Evolutionary conservation across 2,888 invertebrate species (phyloP), one percentile per base, ranked within the genome.

Genomic region (Pachliopta kotzebuea): DNA sequence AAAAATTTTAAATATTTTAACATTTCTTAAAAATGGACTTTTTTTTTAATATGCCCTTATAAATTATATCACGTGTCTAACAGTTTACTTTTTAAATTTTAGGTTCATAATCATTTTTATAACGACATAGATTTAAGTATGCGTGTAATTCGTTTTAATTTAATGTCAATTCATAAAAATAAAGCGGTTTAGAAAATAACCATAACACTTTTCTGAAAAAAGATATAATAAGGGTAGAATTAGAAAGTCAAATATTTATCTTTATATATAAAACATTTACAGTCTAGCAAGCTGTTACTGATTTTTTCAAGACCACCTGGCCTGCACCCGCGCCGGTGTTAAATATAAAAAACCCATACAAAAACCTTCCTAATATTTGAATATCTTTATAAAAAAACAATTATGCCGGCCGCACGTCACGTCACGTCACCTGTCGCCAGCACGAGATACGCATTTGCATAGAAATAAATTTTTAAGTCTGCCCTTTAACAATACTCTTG

Each of bases 351-450:
- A 86, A 85, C 73, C 72, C 58, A 63, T 71, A 74, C 76, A 86
- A 90, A 82, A 89, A 90, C 83, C 84, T 80, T 88, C 90, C 89
- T 81, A 88, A 90, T 88, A 91, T 91, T 91, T 91, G 88, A 91
- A 90, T 91, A 90, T 89, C 86, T 83, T 83, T 82, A 90, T 83
- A 90, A 90, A 88, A 37, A 90, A 91, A 91, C 86, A 91, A 90
- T 90, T 89, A 90, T 87, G 88, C 84, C 85, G 83, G 86, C 88
- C 90, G 86, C 86, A 74, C 83, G 80, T 90, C 91, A 90, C 90
- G 90, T 90, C 86, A 74, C 83, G 80, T 90, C 91, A 90, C 90
- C 90, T 90, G 91, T 91, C 88, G 88, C 80, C 76, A 80, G 86
- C 88, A 88, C 88, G 88, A 86, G 88, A 86, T 83, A 84, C 79